Evolutionary conservation across 2,888 invertebrate species (phyloP).

Genomic region (Drosophila siamana): DNA sequence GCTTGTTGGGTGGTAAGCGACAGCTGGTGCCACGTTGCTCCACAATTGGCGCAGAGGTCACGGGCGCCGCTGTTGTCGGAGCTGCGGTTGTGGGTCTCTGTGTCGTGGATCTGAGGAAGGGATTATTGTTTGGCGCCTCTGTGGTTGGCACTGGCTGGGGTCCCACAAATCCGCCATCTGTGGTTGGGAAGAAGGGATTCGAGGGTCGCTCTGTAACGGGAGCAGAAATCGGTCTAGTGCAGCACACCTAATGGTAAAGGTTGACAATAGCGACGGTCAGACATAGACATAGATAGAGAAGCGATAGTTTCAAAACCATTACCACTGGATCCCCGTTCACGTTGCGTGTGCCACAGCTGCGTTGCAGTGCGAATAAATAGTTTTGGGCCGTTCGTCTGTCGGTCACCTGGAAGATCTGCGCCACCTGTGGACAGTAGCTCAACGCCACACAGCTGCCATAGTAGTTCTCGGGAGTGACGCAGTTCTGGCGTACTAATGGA

Average conservation of each 20-base stretch:
- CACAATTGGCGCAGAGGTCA: slow-evolving; percentile 42
- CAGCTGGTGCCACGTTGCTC: slow-evolving; percentile 57
- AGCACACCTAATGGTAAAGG: slow-evolving; percentile 75
- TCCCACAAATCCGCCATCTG: slow-evolving; percentile 38
- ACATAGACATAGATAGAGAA: slow-evolving; percentile 9
- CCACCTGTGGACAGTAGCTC: slow-evolving; percentile 80
- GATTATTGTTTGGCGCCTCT: slow-evolving; percentile 41
- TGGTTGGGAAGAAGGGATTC: slow-evolving; percentile 60
- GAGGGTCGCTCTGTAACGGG: slow-evolving; percentile 54
- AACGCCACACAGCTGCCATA: slow-evolving; percentile 82
- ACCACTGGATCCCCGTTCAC: slow-evolving; percentile 84
- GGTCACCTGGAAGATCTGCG: slow-evolving; percentile 71
- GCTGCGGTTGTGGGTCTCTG: slow-evolving; percentile 24
- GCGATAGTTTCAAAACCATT: slow-evolving; percentile 29
- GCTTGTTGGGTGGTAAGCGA: slow-evolving; percentile 62
- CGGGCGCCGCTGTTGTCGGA: slow-evolving; percentile 40
- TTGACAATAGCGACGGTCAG: slow-evolving; percentile 5
- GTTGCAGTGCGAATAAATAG: slow-evolving; percentile 78
- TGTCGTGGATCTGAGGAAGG: slow-evolving; percentile 44
- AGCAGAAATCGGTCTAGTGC: slow-evolving; percentile 67
- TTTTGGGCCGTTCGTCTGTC: slow-evolving; percentile 71
- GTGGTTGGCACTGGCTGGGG: slow-evolving; percentile 18
- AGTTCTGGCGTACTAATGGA: slow-evolving; percentile 67
- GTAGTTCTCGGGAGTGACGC: slow-evolving; percentile 82
- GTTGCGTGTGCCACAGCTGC: slow-evolving; percentile 81